Percentiles rank a stretch among this genome's conserved stretches.
These are phyloP conservation scores for Loxodonta africana DNA, from an alignment of 2,113 vertebrate genomes.

Conservation along the genomic window DNA sequence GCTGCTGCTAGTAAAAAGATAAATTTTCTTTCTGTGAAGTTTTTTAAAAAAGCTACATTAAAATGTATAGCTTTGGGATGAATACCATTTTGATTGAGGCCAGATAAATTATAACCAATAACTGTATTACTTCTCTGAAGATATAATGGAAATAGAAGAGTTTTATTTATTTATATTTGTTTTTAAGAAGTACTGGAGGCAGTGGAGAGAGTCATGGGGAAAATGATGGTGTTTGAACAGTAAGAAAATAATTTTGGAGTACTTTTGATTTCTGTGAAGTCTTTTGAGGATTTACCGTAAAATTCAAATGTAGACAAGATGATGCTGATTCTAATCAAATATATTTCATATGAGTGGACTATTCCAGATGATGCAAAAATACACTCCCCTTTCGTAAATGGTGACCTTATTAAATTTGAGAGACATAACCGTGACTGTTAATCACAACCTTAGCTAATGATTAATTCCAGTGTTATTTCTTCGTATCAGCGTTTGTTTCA, in stretches of 20 bases:
- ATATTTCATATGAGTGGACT: background rate
- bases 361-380: background rate
- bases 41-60: background rate
- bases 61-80: background rate
- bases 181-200: background rate
- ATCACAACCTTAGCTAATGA: background rate
- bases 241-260: background rate
- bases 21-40: background rate
- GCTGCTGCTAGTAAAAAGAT: background rate
- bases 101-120: background rate
- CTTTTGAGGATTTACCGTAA: background rate
- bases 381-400: background rate
- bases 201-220: background rate
- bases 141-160: background rate
- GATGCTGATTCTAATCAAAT: background rate
- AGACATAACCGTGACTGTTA: background rate
- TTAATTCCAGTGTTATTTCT: background rate
- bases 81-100: background rate
- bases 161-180: background rate
- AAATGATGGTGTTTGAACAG: background rate
- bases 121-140: background rate
- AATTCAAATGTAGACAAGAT: background rate
- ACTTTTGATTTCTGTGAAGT: background rate
- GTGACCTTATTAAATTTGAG: background rate
- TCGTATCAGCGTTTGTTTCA: conserved; percentile 4